Evolutionary conservation across 2,113 vertebrate species (phyloP), one percentile per base, ranked within the genome.

Genomic region (Gallinago undulata): DNA sequence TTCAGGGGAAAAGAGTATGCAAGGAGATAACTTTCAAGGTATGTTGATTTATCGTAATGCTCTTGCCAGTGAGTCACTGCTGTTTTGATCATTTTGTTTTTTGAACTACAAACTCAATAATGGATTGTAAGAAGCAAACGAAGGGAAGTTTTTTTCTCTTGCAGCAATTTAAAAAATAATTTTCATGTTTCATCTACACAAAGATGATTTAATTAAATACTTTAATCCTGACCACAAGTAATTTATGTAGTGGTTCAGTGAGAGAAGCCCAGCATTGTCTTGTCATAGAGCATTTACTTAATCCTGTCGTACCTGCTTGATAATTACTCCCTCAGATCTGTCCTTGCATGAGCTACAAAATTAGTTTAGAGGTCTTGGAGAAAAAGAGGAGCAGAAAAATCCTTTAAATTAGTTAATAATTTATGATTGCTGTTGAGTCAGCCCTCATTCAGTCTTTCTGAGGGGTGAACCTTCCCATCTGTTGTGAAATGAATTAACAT

Each of bases 201-300:
- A 92, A 94, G 91, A 89, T 91, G 80, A 94, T 96, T 96, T 96
- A 96, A 97, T 97, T 97, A 95, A 97, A 96, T 96, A 94, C 96
- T 96, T 96, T 94, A 96, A 96, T 97, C 90, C 89, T 91, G 87
- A 76, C 90, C 89, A 95, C 94, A 95, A 94, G 91, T 94, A 92
- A 94, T 96, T 89, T 94, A 53, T 93, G 55, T 95, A 94, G 92
- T 72, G 37, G 51, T 82, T 94, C 74, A 91, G 64, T 56, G 59
- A 93, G 55, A 93, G 84, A 83, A 87, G 66, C 62, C 64, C 35
- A 62, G 74, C 76, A 92, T 95, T 97, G 93, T 92, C 83, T 96
- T 80, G 59, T 90, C 85, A 75, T 35, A 86, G 74, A 95, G 90
- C 16, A 23, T 95, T 95, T 90, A 80, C 70, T 96, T 94, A 95